These are phyloP conservation scores for Priocnemis perturbator DNA, from an alignment of 2,888 invertebrate species.

Conservation along the genomic window DNA sequence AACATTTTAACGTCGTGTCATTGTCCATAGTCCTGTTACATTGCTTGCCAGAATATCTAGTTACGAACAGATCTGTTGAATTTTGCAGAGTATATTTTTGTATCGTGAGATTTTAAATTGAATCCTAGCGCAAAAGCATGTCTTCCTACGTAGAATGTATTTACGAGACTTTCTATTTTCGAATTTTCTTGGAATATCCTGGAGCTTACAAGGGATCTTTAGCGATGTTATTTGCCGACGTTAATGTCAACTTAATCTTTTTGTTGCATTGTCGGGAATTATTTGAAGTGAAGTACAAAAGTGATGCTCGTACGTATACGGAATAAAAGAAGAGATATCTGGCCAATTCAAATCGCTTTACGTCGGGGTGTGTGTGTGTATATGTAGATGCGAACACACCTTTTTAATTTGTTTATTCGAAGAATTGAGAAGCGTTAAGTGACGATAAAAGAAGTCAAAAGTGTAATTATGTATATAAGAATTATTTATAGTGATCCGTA, in stretches of 20 bases:
- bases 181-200: slow-evolving; percentile 10
- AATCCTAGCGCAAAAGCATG: slow-evolving; percentile 35
- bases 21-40: slow-evolving; percentile 33
- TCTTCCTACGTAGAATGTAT: slow-evolving; percentile 44
- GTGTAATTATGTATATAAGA: slow-evolving; percentile 62
- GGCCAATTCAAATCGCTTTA: no score
- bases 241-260: slow-evolving; percentile 13
- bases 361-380: no score
- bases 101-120: slow-evolving; percentile 39
- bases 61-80: slow-evolving; percentile 49
- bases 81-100: slow-evolving; percentile 60
- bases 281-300: slow-evolving; percentile 36
- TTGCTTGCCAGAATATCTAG: slow-evolving; percentile 44
- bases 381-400: no score
- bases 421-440: slow-evolving; percentile 1
- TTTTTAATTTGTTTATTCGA: background rate
- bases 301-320: background rate
- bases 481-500: slow-evolving; percentile 45
- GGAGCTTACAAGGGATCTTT: no score
- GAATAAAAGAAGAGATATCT: no score
- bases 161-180: background rate
- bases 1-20: slow-evolving; percentile 80
- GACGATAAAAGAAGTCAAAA: slow-evolving; percentile 15
- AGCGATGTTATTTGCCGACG: no score
- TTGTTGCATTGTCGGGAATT: slow-evolving; percentile 31